Conservation (phyloP, 1,140 invertebrate species). For the Zaprionus vittiger region DNA sequence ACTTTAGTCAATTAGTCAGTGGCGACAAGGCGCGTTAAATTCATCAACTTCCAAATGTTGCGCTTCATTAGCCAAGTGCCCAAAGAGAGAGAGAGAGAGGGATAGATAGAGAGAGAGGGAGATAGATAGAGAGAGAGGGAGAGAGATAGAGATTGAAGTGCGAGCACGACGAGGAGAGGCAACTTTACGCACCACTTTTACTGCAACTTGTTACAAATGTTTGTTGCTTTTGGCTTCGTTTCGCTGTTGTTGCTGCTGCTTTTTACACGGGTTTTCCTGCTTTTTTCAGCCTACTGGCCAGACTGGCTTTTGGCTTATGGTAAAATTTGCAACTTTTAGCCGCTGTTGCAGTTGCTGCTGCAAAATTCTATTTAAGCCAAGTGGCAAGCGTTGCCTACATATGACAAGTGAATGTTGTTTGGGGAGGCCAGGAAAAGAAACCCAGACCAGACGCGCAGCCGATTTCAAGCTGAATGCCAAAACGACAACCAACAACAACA, state of each 20-base stretch:
- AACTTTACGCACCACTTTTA: constrained; percentile 57
- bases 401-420: constrained; percentile 81
- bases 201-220: constrained; percentile 63
- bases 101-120: background rate
- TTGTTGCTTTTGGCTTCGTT: constrained; percentile 42
- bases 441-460: constrained; percentile 5
- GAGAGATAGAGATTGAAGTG: constrained; percentile 9
- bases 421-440: constrained; percentile 60
- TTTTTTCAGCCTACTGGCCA: constrained; percentile 43
- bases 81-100: background rate
- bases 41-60: constrained; percentile 41
- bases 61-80: constrained; percentile 40
- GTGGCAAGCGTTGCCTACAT: constrained; percentile 51
- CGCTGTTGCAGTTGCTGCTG: constrained; percentile 24
- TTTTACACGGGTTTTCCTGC: constrained; percentile 38
- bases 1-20: constrained; percentile 68
- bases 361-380: constrained; percentile 69
- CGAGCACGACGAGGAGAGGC: background rate
- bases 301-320: constrained; percentile 51
- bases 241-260: constrained; percentile 12
- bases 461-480: constrained; percentile 35
- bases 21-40: constrained; percentile 55
- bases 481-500: constrained; percentile 11
- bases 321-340: constrained; percentile 42
- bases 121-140: background rate